These are phyloP conservation scores for Neodon shergylaensis DNA, from an alignment of 2,113 vertebrate species.

Conservation along the genomic window DNA sequence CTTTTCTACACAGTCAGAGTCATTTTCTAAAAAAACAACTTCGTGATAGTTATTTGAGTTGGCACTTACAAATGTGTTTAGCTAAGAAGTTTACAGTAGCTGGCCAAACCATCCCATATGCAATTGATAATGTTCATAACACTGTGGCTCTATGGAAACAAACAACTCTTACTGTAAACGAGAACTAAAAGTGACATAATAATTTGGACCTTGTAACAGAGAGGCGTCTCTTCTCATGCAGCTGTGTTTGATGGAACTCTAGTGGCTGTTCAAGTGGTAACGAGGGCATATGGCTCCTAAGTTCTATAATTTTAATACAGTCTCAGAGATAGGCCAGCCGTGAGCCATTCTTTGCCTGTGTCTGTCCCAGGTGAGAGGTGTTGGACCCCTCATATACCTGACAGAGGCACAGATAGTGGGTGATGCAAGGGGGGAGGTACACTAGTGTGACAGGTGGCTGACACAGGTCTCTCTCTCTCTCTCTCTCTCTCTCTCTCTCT, in stretches of 20 bases:
- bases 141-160: neutral
- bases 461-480: too few relatives aligned
- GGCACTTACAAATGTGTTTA: conserved; percentile 39
- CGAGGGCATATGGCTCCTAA: too few relatives aligned
- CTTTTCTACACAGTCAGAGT: neutral
- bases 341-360: neutral
- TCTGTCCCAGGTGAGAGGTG: neutral
- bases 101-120: neutral
- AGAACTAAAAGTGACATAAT: neutral
- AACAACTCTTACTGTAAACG: neutral
- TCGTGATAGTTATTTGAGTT: neutral
- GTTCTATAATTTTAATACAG: rapidly evolving
- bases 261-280: neutral
- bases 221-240: neutral
- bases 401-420: neutral
- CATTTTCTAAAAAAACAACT: neutral
- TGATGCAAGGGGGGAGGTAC: neutral
- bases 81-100: neutral
- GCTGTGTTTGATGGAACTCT: neutral
- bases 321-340: neutral
- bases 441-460: neutral
- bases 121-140: conserved; percentile 27
- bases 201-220: neutral
- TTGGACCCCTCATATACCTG: neutral
- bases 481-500: too few relatives aligned